A percentile compares a stretch with the other conserved stretches of the same genome.
These are phyloP conservation scores for Lathamus discolor DNA, from an alignment of 2,113 vertebrate genomes.

Conservation along the genomic window DNA sequence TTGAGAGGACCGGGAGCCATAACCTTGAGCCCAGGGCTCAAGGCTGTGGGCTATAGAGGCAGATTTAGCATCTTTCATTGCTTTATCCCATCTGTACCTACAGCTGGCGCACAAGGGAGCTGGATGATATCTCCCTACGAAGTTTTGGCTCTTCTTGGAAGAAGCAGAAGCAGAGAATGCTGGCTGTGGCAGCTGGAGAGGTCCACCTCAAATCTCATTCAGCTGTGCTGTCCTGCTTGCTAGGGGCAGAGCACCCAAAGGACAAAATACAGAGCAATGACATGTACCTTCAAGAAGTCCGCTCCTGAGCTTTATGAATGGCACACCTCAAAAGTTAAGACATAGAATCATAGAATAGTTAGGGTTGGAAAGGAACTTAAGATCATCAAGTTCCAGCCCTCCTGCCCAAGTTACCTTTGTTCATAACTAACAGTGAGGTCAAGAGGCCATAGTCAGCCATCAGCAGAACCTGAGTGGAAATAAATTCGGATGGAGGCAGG, in stretches of 20 bases:
- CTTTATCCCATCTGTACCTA: neutral
- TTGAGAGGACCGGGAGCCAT: neutral
- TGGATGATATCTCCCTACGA: neutral
- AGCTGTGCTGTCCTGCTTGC: neutral
- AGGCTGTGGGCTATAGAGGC: neutral
- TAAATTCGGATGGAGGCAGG: neutral
- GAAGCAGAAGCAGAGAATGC: neutral
- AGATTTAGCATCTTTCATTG: neutral
- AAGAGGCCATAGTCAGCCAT: neutral
- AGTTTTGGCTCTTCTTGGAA: neutral
- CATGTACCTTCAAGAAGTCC: neutral
- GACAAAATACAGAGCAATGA: neutral
- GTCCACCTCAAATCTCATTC: neutral
- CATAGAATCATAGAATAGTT: neutral
- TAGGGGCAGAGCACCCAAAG: neutral
- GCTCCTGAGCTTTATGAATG: neutral
- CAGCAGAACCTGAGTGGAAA: neutral
- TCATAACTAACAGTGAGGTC: neutral
- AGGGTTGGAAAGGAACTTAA: neutral
- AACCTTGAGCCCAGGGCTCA: neutral
- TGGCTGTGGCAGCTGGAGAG: neutral
- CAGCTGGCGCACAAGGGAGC: neutral
- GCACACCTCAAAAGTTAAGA: neutral
- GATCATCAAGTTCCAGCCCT: neutral
- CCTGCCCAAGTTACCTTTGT: neutral